These are phyloP conservation scores for Delia radicum DNA, from an alignment of 1,140 invertebrate genomes.

Conservation along the genomic window DNA sequence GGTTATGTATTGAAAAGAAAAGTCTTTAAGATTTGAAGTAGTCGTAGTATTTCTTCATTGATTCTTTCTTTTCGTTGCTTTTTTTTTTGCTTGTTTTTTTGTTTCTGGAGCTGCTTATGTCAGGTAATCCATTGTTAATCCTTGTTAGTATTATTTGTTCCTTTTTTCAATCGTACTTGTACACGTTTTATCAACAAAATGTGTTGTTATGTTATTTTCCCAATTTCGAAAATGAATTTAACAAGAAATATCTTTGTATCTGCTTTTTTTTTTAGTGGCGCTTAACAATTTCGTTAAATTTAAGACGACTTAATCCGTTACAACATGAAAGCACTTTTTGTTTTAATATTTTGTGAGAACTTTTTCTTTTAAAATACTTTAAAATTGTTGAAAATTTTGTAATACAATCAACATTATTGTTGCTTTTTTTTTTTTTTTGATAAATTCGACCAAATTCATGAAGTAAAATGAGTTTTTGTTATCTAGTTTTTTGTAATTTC, in stretches of 20 bases:
- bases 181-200: conserved; percentile 12
- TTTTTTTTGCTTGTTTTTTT: neutral
- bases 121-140: conserved; percentile 27
- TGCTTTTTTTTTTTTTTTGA: too few species aligned
- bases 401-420: too few species aligned
- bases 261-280: neutral
- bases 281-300: neutral
- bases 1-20: neutral
- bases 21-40: neutral
- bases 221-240: neutral
- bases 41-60: too few species aligned
- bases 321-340: neutral
- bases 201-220: neutral
- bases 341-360: neutral
- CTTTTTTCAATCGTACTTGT: neutral
- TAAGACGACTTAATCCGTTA: neutral
- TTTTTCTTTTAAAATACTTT: neutral
- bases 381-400: neutral
- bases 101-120: conserved; percentile 7
- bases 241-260: neutral
- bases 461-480: too few species aligned
- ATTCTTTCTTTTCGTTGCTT: too few species aligned
- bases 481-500: neutral
- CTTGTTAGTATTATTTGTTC: conserved; percentile 22
- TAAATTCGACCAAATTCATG: too few species aligned